These are phyloP conservation scores for Latrodectus geometricus DNA, from an alignment of 1,140 invertebrate species.

Conservation along the genomic window DNA sequence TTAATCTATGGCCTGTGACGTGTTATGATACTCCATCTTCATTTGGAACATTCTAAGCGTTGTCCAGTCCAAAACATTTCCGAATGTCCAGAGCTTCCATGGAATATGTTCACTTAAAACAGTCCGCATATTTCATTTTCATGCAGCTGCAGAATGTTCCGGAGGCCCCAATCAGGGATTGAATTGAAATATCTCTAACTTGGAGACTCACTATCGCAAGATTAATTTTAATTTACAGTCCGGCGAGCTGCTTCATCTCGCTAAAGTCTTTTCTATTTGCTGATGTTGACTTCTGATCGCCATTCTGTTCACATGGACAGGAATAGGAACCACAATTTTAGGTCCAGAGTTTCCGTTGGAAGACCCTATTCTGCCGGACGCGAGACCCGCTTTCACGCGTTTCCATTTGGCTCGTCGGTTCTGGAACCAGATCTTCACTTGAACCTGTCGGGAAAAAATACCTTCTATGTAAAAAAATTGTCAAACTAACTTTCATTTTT, in stretches of 20 bases:
- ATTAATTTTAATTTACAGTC: too few relatives aligned
- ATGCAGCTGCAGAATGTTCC: too few relatives aligned
- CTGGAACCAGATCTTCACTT: constrained; percentile 99
- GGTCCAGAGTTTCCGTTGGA: constrained; percentile 66
- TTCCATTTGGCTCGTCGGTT: constrained; percentile 98
- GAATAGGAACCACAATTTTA: constrained; percentile 96
- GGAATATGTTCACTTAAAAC: too few relatives aligned
- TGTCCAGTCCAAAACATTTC: too few relatives aligned
- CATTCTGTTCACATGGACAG: constrained; percentile 94
- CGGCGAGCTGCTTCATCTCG: neutral
- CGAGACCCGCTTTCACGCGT: constrained; percentile 66
- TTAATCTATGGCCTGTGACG: too few relatives aligned
- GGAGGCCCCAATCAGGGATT: too few relatives aligned
- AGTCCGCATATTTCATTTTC: too few relatives aligned
- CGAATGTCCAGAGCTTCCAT: too few relatives aligned
- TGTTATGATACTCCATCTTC: too few relatives aligned
- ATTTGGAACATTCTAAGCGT: too few relatives aligned
- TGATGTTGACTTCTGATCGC: constrained; percentile 93
- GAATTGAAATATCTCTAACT: neutral
- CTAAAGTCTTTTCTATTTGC: constrained; percentile 82
- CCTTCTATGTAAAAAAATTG: too few relatives aligned
- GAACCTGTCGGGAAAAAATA: constrained; percentile 73
- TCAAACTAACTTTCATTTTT: too few relatives aligned
- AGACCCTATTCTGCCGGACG: constrained; percentile 53
- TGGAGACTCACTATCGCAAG: neutral